Evolutionary conservation across 2,888 invertebrate genomes (phyloP).

Genomic region (Cephus pygmeus): DNA sequence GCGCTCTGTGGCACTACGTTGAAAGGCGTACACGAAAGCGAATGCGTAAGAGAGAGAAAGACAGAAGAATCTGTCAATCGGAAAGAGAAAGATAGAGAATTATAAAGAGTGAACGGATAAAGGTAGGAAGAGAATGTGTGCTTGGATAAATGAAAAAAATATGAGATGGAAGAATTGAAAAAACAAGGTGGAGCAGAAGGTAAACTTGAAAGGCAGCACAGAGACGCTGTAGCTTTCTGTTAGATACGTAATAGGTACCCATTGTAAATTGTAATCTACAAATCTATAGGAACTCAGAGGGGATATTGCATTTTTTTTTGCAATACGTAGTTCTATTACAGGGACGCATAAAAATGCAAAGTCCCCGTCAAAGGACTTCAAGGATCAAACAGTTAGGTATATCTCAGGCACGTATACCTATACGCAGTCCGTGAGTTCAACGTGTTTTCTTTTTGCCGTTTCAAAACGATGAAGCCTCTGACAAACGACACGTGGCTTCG

Average conservation of each 20-base stretch:
- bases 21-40: constrained; percentile 8
- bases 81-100: not conserved
- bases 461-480: constrained; percentile 1
- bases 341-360: constrained; percentile 52
- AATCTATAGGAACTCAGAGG: not conserved
- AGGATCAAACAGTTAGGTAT: constrained; percentile 35
- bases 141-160: not conserved
- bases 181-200: not conserved
- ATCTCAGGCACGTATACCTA: not conserved
- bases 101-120: not conserved
- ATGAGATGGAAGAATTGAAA: not conserved
- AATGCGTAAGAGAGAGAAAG: not conserved
- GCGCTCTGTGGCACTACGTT: constrained; percentile 16
- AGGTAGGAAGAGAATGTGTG: not conserved
- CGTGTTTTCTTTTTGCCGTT: not conserved
- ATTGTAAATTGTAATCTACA: not conserved
- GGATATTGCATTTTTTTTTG: not conserved
- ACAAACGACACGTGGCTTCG: constrained; percentile 15
- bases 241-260: not conserved
- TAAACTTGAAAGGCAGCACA: not conserved
- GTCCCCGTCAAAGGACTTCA: constrained; percentile 50
- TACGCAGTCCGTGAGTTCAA: not conserved
- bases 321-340: not conserved
- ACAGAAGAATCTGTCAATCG: not conserved
- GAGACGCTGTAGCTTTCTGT: not conserved